phyloP scores from a whole-genome alignment of 2,113 vertebrate genomes.

The Calidris pygmaea region DNA sequence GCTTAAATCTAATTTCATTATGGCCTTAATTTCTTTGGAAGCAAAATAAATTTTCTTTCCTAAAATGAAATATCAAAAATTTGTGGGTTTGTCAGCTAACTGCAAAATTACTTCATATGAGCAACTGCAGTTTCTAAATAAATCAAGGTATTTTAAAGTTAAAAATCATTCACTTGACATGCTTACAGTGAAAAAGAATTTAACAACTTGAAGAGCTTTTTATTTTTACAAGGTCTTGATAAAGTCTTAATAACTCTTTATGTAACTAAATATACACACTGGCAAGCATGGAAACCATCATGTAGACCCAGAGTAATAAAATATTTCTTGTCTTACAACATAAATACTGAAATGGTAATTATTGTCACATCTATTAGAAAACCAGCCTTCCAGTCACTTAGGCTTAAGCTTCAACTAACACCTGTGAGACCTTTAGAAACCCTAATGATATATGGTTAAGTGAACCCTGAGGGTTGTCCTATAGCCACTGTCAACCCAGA shows the following conservation, averaged over 20 bases:
- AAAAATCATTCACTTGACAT: not conserved
- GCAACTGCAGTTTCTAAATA: not conserved
- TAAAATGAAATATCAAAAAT: not conserved
- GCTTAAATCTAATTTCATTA: not conserved
- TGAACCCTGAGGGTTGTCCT: not conserved
- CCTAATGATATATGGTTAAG: not conserved
- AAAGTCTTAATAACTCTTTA: not conserved
- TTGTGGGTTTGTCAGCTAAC: not conserved
- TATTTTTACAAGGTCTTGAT: not conserved
- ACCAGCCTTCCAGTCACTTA: not conserved
- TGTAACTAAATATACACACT: not conserved
- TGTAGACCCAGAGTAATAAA: conserved; percentile 66
- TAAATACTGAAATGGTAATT: not conserved
- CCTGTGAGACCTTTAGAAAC: not conserved
- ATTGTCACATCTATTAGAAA: not conserved
- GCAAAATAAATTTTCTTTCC: not conserved
- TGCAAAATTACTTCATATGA: not conserved
- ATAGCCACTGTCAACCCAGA: not conserved
- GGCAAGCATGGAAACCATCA: conserved; percentile 3
- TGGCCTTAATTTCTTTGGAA: not conserved
- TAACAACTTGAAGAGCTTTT: not conserved
- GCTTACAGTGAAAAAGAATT: not conserved
- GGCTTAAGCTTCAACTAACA: not conserved
- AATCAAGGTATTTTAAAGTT: not conserved
- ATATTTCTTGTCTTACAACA: not conserved